Percentiles rank a stretch among this genome's conserved stretches.
Evolutionary conservation across 2,113 vertebrate species (phyloP).

Genomic region (Ictalurus punctatus): DNA sequence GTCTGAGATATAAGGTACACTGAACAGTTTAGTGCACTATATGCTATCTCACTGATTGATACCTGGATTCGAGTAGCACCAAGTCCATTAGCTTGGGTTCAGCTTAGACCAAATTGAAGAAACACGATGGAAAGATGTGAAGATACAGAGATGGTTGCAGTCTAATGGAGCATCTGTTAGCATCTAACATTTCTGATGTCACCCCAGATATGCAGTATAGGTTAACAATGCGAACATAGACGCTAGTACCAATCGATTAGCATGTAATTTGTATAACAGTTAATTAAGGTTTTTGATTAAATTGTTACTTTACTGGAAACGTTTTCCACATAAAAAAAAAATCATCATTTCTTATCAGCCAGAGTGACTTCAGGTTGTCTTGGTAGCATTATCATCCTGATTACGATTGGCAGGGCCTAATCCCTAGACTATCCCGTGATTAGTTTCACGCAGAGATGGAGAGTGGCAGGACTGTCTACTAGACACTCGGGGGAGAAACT

Average conservation of each 20-base stretch:
- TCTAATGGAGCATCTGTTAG: not conserved
- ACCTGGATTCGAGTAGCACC: conserved; percentile 13
- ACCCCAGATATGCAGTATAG: not conserved
- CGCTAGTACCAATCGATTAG: not conserved
- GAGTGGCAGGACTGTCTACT: not conserved
- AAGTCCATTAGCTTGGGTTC: not conserved
- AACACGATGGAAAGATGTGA: not conserved
- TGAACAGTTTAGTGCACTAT: not conserved
- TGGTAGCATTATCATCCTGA: not conserved
- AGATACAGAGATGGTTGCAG: not conserved
- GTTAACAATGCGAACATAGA: not conserved
- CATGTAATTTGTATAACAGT: not conserved
- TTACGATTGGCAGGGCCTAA: conserved; percentile 43
- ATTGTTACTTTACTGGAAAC: not conserved
- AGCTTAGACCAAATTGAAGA: not conserved
- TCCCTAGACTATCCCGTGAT: conserved; percentile 57
- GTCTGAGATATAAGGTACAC: not conserved
- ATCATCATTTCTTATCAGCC: not conserved
- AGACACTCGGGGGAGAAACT: not conserved
- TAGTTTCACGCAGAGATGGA: conserved; percentile 29
- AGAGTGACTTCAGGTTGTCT: not conserved
- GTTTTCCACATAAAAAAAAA: not conserved
- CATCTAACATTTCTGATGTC: not conserved
- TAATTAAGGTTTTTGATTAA: not conserved
- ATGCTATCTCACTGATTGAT: conserved; percentile 47